Evolutionary conservation across 2,888 invertebrate genomes (phyloP), one percentile per base, ranked within the genome.

Genomic region (Aradus depressus): DNA sequence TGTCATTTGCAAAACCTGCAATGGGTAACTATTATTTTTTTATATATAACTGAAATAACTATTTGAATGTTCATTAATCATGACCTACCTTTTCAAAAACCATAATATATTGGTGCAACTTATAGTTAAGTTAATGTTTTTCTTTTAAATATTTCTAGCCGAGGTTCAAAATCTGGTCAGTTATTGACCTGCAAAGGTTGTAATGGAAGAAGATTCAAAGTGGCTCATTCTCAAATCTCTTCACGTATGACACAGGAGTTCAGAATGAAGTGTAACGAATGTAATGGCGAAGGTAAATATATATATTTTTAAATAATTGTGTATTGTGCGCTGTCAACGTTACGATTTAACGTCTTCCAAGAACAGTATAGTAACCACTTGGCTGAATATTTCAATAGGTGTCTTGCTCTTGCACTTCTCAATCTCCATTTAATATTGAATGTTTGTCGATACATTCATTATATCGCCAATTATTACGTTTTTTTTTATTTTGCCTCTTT

Each of bases 131-230:
- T 10, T 10, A 28, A 39, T 41, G 19, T 43, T 55, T 39, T 28
- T 42, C 50, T 48, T 53, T 4, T 21, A 41, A 41, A 42, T 55
- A 22, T 25, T 60, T 59, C 23, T 59, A 72, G 73, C 25, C 61
- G 64, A 55, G 86, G 86, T 55, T 83, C 84, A 41, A 80, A 80
- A 64, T 53, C 54, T 8, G 86, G 84, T 49, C 70, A 79, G 50
- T 75, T 78, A 10, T 72, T 72, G 53, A 66, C 74, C 56, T 91
- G 91, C 68, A 73, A 74, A 49, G 74, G 75, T 45, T 91, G 91
- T 67, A 77, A 79, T 62, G 90, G 90, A 25, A 76, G 79, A 60
- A 88, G 89, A 50, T 68, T 83, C 51, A 86, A 81, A 70, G 76
- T 84, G 44, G 75, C 77, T 56, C 77, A 81, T 63, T 75, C 84